Evolutionary conservation across 2,888 invertebrate genomes (phyloP), one percentile per base, ranked within the genome.

Genomic region (Scaptomyza parva): DNA sequence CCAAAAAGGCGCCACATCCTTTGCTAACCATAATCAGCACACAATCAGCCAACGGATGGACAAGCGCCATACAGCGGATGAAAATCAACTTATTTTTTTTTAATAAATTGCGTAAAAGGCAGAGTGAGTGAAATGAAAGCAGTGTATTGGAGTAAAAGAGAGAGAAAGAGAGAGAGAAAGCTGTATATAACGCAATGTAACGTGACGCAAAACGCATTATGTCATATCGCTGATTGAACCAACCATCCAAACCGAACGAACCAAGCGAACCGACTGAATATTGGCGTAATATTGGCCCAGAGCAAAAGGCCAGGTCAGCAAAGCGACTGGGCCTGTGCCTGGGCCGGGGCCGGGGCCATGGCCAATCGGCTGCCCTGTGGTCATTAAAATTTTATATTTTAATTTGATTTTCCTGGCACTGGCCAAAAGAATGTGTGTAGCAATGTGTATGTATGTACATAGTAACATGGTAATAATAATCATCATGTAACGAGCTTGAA

Each of bases 151-250:
- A 24, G 28, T 12, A 39, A 26, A 6, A 9, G n/a, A 22, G 14
- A 26, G 30, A 35, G 20, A 51, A 44, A 30, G n/a, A 47, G 37
- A 57, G 44, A 39, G 12, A 24, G 11, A 18, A 33, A 50, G 41
- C 44, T 43, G 48, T 60, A 60, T 64, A 74, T 73, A 78, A 71
- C 68, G 83, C 73, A 76, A 76, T 66, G 76, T 83, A 70, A 82
- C 68, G 80, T 82, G 65, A 73, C 77, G 69, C 79, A 78, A 82
- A 83, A 87, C 86, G 88, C 87, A 83, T 83, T 83, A 83, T 85
- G 82, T 87, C 86, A 83, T 83, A 83, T 83, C 82, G 66, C 86
- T 78, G 82, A 83, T 83, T 83, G 82, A 87, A 85, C 82, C 87
- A 85, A 66, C 82, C 78, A 75, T 62, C 63, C 82, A 74, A 47